These are phyloP conservation scores for Calosoma granatense DNA, from an alignment of 1,140 invertebrate species.

Conservation along the genomic window DNA sequence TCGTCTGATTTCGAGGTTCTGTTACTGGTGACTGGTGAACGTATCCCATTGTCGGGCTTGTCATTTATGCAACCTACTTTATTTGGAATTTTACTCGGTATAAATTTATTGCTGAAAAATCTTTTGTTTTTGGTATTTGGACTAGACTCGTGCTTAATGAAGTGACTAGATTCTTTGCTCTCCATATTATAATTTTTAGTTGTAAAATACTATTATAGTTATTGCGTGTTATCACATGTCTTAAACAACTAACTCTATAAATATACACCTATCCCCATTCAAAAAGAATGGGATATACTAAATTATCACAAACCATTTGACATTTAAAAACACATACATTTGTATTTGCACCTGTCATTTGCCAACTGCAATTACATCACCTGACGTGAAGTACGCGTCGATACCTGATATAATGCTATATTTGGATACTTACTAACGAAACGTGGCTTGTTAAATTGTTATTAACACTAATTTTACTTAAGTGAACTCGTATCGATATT, in stretches of 20 bases:
- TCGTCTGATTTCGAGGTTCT: neutral
- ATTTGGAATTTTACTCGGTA: constrained; percentile 4
- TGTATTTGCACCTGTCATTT: constrained; percentile 4
- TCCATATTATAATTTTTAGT: neutral
- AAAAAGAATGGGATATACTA: neutral
- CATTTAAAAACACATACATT: neutral
- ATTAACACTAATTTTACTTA: no score
- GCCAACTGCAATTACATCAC: neutral
- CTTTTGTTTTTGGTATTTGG: neutral
- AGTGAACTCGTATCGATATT: no score
- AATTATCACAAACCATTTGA: constrained; percentile 1
- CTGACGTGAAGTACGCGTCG: no score
- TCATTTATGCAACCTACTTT: constrained; percentile 3
- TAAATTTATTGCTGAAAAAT: constrained; percentile 5
- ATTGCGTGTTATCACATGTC: constrained; percentile 1
- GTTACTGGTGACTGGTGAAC: neutral
- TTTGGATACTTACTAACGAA: no score
- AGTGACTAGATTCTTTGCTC: constrained; percentile 3
- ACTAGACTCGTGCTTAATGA: constrained; percentile 5
- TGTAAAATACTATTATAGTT: neutral
- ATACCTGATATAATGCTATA: no score
- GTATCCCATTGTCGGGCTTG: neutral
- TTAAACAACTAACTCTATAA: neutral
- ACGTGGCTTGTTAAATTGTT: no score
- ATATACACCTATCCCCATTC: neutral